Evolutionary conservation across 2,797 vertebrate species (phyloP).

Genomic region (Simalia tracyae): DNA sequence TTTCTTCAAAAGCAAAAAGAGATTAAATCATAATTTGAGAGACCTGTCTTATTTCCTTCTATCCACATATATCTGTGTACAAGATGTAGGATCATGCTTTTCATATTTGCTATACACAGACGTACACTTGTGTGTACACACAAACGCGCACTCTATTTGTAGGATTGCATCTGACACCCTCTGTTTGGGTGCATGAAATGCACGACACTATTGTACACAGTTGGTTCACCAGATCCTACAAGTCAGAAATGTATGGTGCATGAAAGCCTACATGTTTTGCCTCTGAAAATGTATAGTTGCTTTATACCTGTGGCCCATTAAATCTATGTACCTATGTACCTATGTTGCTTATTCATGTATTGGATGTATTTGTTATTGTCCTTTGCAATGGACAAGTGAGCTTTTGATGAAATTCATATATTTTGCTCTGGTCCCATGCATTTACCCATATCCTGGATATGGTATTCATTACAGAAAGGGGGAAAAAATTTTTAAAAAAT

Average conservation of each 20-base stretch:
- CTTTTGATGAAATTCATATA: too few species aligned
- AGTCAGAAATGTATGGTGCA: background rate
- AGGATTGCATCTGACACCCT: background rate
- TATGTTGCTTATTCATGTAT: too few species aligned
- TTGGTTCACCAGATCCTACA: background rate
- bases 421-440: too few species aligned
- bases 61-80: background rate
- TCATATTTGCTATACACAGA: background rate
- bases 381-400: too few species aligned
- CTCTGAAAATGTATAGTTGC: background rate
- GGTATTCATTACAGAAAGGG: too few species aligned
- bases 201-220: background rate
- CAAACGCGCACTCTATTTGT: background rate
- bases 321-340: too few species aligned
- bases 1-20: constrained; percentile 29
- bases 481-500: too few species aligned
- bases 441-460: too few species aligned
- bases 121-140: background rate
- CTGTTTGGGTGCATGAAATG: background rate
- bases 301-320: too few species aligned
- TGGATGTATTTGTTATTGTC: too few species aligned
- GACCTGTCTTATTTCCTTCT: background rate
- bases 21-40: background rate
- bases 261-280: background rate
- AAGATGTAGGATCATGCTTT: background rate